Conservation (phyloP, 2,888 invertebrate genomes). For the Drosophila leonis region DNA sequence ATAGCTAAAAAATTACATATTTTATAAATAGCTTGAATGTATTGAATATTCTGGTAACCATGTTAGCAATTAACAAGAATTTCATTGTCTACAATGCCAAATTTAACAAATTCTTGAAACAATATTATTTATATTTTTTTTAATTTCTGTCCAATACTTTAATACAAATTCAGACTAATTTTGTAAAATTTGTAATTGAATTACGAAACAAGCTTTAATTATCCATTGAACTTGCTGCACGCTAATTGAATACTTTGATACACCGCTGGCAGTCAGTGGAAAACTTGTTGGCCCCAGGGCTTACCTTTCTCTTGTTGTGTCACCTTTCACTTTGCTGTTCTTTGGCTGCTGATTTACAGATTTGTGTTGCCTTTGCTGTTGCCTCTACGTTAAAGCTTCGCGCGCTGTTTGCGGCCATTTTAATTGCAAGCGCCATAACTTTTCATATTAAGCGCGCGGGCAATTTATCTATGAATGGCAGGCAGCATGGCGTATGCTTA, state of each 20-base stretch:
- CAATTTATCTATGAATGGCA: constrained; percentile 76
- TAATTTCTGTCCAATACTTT: too few species aligned
- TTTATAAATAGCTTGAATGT: background rate
- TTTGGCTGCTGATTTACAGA: constrained; percentile 9
- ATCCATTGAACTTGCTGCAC: background rate
- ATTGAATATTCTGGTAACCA: background rate
- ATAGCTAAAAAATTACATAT: background rate
- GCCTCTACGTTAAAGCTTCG: constrained; percentile 21
- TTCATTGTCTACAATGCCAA: background rate
- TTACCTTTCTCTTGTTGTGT: background rate
- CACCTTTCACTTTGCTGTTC: background rate
- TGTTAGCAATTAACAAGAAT: background rate
- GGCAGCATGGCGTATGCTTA: constrained; percentile 70
- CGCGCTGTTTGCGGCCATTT: constrained; percentile 34
- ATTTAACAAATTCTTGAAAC: background rate
- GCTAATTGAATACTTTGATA: constrained; percentile 4
- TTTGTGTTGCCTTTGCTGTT: constrained; percentile 6
- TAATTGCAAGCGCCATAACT: constrained; percentile 67
- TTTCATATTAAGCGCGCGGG: constrained; percentile 70
- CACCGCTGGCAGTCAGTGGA: background rate
- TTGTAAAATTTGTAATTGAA: background rate
- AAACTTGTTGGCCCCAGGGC: background rate
- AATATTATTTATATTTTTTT: background rate
- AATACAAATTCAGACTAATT: background rate
- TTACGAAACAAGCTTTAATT: background rate